These are phyloP conservation scores for Melinaea menophilus DNA, from an alignment of 2,888 invertebrate genomes.

Conservation along the genomic window DNA sequence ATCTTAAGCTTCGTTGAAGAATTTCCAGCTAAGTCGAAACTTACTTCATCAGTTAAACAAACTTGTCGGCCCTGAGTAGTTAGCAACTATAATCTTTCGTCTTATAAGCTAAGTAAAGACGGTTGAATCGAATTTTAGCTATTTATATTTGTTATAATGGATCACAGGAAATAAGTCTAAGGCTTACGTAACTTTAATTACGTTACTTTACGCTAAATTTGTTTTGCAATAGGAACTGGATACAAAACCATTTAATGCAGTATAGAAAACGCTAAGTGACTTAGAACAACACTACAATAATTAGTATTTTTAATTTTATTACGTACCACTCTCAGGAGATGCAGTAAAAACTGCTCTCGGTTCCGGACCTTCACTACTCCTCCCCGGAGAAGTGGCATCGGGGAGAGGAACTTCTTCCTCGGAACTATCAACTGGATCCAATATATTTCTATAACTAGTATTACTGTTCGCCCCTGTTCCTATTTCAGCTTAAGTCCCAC, in stretches of 20 bases:
- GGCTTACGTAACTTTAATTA: conserved; percentile 12
- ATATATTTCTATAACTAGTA: conserved; percentile 65
- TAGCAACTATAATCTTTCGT: conserved; percentile 65
- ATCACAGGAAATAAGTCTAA: conserved; percentile 13
- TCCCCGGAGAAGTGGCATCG: conserved; percentile 69
- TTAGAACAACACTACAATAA: not conserved
- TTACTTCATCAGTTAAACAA: conserved; percentile 64
- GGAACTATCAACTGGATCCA: conserved; percentile 72
- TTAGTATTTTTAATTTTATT: not conserved
- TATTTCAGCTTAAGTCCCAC: conserved; percentile 74
- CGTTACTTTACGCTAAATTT: not conserved
- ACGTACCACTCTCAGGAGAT: conserved; percentile 64
- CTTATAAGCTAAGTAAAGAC: conserved; percentile 58
- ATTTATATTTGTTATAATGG: conserved; percentile 34
- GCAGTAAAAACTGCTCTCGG: conserved; percentile 72
- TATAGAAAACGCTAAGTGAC: not conserved
- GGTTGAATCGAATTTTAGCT: conserved; percentile 45
- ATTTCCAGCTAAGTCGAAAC: conserved; percentile 55
- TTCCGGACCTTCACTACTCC: conserved; percentile 72
- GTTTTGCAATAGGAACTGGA: not conserved
- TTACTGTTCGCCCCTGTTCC: conserved; percentile 67
- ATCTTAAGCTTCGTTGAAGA: conserved; percentile 47
- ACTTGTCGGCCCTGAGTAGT: conserved; percentile 57
- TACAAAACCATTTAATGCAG: not conserved
- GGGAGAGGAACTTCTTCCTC: conserved; percentile 71